Conservation (phyloP, 2,797 vertebrate species). For the Protonibea diacanthus region DNA sequence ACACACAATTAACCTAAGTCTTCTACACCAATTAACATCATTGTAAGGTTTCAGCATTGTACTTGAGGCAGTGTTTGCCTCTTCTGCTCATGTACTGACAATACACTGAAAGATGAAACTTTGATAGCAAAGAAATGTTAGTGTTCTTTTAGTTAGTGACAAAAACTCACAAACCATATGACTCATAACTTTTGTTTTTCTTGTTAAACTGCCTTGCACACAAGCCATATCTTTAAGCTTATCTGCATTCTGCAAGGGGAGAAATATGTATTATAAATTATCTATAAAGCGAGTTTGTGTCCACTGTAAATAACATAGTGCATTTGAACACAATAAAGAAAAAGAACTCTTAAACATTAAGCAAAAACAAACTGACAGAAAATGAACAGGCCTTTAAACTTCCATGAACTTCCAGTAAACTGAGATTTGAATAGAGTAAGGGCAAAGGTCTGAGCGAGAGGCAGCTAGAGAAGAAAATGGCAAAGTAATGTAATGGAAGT, state of each 20-base stretch:
- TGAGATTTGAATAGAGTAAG: not conserved
- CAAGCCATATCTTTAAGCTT: no score
- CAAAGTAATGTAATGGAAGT: not conserved
- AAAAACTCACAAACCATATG: constrained; percentile 1
- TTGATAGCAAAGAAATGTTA: not conserved
- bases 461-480: not conserved
- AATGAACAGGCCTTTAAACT: not conserved
- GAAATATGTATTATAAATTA: no score
- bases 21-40: constrained; percentile 25
- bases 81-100: constrained; percentile 44
- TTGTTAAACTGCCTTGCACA: no score
- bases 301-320: no score
- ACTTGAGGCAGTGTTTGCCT: constrained; percentile 20
- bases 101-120: constrained; percentile 6
- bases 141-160: not conserved
- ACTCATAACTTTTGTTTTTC: no score
- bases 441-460: not conserved
- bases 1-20: constrained; percentile 29
- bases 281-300: no score
- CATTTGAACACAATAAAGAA: not conserved
- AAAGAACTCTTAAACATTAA: constrained; percentile 6
- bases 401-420: not conserved
- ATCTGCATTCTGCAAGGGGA: no score
- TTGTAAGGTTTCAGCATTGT: constrained; percentile 36
- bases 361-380: not conserved